Conservation (phyloP, 2,888 invertebrate species). For the Eilema sororculum region DNA sequence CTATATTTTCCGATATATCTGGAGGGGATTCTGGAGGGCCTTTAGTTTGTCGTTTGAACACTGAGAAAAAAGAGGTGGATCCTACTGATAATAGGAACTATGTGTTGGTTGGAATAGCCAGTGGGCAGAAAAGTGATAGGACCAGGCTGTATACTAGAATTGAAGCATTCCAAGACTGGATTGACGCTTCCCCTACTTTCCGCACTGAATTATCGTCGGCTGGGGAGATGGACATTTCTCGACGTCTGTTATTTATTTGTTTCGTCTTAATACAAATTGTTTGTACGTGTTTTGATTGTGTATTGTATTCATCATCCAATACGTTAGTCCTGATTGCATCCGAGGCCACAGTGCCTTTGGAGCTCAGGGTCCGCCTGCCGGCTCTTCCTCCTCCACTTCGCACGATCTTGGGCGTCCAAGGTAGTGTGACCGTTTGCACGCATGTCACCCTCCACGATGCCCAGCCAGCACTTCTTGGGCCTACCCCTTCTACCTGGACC, state of each 20-base stretch:
- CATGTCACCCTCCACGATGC: too few relatives aligned
- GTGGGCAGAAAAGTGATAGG: constrained; percentile 9
- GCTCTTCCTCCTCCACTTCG: too few relatives aligned
- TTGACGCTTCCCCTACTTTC: neutral
- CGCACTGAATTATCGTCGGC: neutral
- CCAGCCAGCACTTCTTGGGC: too few relatives aligned
- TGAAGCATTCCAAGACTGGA: neutral
- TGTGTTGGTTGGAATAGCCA: constrained; percentile 2
- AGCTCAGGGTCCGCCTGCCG: too few relatives aligned
- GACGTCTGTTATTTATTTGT: neutral
- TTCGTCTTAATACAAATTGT: constrained; percentile 15
- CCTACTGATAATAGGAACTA: neutral
- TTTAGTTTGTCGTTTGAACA: neutral
- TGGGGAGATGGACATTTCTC: neutral
- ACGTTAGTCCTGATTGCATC: too few relatives aligned
- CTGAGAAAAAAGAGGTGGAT: neutral
- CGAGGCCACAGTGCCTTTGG: too few relatives aligned
- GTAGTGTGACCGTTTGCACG: too few relatives aligned
- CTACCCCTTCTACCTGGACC: too few relatives aligned
- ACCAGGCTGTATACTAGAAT: constrained; percentile 7
- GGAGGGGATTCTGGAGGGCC: constrained; percentile 10
- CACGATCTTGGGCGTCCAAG: too few relatives aligned
- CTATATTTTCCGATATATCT: constrained; percentile 21
- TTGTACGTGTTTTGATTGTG: constrained; percentile 10
- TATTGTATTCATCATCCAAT: too few relatives aligned